A percentile compares a stretch with the other conserved stretches of the same genome.
Evolutionary conservation across 2,797 vertebrate genomes (phyloP).

Genomic region (Hoplostethus atlanticus): DNA sequence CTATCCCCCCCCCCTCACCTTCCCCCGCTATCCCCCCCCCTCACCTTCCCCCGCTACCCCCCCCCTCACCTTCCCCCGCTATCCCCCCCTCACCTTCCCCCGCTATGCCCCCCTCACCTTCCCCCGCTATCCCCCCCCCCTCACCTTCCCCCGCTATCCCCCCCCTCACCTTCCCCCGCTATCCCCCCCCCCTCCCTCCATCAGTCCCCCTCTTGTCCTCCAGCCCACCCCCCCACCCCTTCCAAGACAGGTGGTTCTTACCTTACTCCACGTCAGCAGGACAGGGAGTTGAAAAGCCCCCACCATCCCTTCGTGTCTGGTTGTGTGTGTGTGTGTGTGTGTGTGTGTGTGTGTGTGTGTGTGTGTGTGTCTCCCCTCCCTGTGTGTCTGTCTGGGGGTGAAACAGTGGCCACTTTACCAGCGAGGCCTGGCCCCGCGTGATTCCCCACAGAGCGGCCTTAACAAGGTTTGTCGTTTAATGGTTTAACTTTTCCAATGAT

Average conservation of each 20-base stretch:
- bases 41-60: conserved; percentile 5
- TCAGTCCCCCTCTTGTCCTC: conserved; percentile 13
- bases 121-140: not conserved
- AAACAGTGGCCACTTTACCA: conserved; percentile 69
- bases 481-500: conserved; percentile 84
- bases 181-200: not conserved
- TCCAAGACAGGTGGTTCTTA: conserved; percentile 55
- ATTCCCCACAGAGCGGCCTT: conserved; percentile 66
- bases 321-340: conserved; percentile 5
- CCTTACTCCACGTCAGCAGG: conserved; percentile 1
- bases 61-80: too few relatives aligned
- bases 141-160: too few relatives aligned
- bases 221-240: conserved; percentile 4
- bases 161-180: not conserved
- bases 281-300: not conserved
- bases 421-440: conserved; percentile 19
- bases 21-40: too few relatives aligned
- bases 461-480: conserved; percentile 82
- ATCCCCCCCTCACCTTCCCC: not conserved
- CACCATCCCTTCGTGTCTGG: not conserved
- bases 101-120: too few relatives aligned
- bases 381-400: conserved; percentile 32
- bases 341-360: not conserved
- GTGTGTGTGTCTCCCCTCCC: too few relatives aligned
- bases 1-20: not conserved